Base-by-base conservation (phyloP, 2,888 invertebrate genomes). In the Polymixis flavicincta region DNA sequence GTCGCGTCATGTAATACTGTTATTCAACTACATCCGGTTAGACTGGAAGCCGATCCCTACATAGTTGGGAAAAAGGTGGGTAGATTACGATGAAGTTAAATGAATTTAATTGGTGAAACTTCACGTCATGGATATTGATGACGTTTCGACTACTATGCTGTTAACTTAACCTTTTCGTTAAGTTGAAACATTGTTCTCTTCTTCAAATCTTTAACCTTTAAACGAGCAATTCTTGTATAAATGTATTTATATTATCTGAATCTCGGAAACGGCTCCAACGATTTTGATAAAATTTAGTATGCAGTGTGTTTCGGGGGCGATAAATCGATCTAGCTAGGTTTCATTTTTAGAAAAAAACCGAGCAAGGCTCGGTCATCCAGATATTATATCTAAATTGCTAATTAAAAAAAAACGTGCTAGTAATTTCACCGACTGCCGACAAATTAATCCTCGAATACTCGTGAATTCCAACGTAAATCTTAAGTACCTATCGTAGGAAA, bases 401-500 rank as follows among this genome's bases (percentile, higher is more conserved):
- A 61, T 66, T 32, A 9, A 25, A 67, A 57, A 71, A 32, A 72
- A 28, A 28, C n/a, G 48, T 25, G 25, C 82, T 50, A 73, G 60
- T 68, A 73, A 73, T 61, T 73, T 60, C 42, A 54, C 45, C 37
- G 52, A 37, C 22, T 74, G 54, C 66, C 68, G 52, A 83, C 74
- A 74, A 81, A 74, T 81, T 81, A 79, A 81, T 69, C 68, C 64
- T 69, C 37, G 60, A 83, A 66, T 59, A 66, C 73, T 73, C 61
- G 61, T 55, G 61, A 70, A 83, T 82, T 70, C 74, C 66, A 55
- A 80, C 61, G 61, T 74, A 70, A 67, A 83, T 79, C 48, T 69
- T 74, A 69, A 54, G 68, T 60, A 69, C 64, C 68, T 64, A 65
- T 72, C 78, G 65, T 59, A 66, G 57, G 25, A 71, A 70, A 74